These are phyloP conservation scores for Chloroclystis v-ata DNA, from an alignment of 2,888 invertebrate genomes.

Conservation along the genomic window DNA sequence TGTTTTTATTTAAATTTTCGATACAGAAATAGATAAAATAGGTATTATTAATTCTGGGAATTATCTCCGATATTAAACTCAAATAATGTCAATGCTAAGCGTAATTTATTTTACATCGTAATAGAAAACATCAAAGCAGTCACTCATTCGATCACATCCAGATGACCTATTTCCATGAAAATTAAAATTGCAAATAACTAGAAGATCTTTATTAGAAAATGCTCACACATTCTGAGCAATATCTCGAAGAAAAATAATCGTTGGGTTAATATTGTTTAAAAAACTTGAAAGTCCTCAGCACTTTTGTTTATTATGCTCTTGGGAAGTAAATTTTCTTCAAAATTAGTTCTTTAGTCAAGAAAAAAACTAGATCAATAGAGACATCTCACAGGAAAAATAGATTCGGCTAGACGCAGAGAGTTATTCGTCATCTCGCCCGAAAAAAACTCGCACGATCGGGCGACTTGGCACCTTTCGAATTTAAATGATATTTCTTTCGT, in stretches of 20 bases:
- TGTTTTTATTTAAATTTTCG: too few relatives aligned
- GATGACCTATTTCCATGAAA: constrained; percentile 25
- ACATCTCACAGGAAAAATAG: constrained; percentile 4
- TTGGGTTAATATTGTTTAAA: background rate
- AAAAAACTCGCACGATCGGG: too few relatives aligned
- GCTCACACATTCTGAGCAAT: background rate
- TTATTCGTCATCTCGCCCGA: too few relatives aligned
- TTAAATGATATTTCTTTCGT: too few relatives aligned
- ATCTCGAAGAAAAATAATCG: background rate
- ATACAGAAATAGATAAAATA: too few relatives aligned
- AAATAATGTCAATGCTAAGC: background rate
- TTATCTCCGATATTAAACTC: background rate
- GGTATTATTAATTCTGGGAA: too few relatives aligned
- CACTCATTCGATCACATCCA: constrained; percentile 23
- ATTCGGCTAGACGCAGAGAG: too few relatives aligned
- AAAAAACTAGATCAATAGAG: constrained; percentile 19
- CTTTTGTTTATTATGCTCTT: background rate
- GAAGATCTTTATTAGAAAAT: constrained; percentile 6
- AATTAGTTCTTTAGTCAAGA: constrained; percentile 9
- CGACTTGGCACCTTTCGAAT: too few relatives aligned
- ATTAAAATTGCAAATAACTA: constrained; percentile 17
- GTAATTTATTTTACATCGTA: constrained; percentile 5
- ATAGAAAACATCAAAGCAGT: constrained; percentile 14
- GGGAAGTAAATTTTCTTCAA: background rate
- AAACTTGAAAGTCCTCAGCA: background rate